Evolutionary conservation across 37 sponge, comb jelly and placozoan species (phyloP).

Genomic region (Petrosia ficiformis): DNA sequence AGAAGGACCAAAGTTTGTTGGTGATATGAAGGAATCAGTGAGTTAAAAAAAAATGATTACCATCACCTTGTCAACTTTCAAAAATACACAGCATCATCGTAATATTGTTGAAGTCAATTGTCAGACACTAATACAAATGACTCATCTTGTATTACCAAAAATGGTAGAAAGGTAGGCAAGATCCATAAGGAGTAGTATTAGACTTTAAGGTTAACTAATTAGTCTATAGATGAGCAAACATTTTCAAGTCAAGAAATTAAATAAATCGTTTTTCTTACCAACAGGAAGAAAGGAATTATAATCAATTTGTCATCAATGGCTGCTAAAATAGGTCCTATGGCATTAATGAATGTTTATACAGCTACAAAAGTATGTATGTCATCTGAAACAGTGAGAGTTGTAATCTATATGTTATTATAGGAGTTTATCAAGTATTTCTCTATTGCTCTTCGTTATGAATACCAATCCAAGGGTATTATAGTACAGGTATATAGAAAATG

Average conservation of each 20-base stretch:
- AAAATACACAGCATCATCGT: conserved; percentile 7
- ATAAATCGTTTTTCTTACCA: background rate
- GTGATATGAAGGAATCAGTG: conserved; percentile 27
- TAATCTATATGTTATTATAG: background rate
- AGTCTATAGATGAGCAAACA: too few relatives aligned
- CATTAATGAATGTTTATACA: conserved; percentile 32
- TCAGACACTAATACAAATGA: conserved; percentile 53
- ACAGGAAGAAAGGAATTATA: conserved; percentile 28
- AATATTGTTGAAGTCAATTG: conserved; percentile 50
- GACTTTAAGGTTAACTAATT: too few relatives aligned
- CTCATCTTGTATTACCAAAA: conserved; percentile 36
- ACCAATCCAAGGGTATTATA: conserved; percentile 60
- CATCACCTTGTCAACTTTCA: background rate
- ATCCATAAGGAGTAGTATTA: background rate
- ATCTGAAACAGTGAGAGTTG: too few relatives aligned
- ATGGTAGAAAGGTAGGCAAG: conserved; percentile 41
- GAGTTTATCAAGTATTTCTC: conserved; percentile 59
- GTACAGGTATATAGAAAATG: conserved; percentile 66
- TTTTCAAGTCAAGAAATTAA: too few relatives aligned
- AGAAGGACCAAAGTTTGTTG: conserved; percentile 35
- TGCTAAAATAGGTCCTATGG: background rate
- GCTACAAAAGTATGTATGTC: conserved; percentile 58
- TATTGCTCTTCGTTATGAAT: conserved; percentile 46
- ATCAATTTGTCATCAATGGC: conserved; percentile 59
- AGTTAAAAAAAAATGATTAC: background rate